Evolutionary conservation across 1,140 invertebrate genomes (phyloP).

Genomic region (Thaumetopoea pityocampa): DNA sequence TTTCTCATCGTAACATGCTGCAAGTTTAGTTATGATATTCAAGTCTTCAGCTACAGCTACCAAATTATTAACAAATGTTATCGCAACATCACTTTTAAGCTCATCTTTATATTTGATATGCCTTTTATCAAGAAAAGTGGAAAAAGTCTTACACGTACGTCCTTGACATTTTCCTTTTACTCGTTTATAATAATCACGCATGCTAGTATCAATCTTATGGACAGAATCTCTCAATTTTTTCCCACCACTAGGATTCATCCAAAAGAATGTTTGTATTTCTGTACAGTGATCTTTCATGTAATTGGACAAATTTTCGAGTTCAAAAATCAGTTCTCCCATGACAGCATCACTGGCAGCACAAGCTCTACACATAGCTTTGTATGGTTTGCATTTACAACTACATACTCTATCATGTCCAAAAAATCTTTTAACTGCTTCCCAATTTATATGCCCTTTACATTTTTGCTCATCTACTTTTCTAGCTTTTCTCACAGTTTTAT

Average conservation of each 20-base stretch:
- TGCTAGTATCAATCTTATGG: constrained; percentile 38
- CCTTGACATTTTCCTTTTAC: constrained; percentile 50
- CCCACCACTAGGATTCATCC: constrained; percentile 53
- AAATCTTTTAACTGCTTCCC: constrained; percentile 38
- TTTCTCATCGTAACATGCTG: constrained; percentile 20
- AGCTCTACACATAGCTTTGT: constrained; percentile 44
- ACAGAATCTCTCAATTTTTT: constrained; percentile 50
- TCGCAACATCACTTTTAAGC: background rate
- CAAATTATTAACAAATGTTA: constrained; percentile 24
- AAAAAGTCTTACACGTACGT: constrained; percentile 39
- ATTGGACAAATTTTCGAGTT: constrained; percentile 50
- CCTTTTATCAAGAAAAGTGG: constrained; percentile 36
- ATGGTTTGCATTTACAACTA: constrained; percentile 41
- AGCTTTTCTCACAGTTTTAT: background rate
- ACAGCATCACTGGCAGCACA: constrained; percentile 50
- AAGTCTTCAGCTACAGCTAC: constrained; percentile 27
- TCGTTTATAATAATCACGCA: constrained; percentile 52
- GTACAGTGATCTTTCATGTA: constrained; percentile 60
- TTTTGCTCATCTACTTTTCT: background rate
- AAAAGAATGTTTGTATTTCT: constrained; percentile 61
- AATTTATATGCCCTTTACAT: constrained; percentile 25
- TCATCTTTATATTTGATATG: constrained; percentile 1
- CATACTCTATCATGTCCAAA: constrained; percentile 46
- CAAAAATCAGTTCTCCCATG: constrained; percentile 49
- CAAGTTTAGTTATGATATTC: constrained; percentile 18